phyloP scores from a whole-genome alignment of 2,113 vertebrate species.

The Neolamprologus sp. region DNA sequence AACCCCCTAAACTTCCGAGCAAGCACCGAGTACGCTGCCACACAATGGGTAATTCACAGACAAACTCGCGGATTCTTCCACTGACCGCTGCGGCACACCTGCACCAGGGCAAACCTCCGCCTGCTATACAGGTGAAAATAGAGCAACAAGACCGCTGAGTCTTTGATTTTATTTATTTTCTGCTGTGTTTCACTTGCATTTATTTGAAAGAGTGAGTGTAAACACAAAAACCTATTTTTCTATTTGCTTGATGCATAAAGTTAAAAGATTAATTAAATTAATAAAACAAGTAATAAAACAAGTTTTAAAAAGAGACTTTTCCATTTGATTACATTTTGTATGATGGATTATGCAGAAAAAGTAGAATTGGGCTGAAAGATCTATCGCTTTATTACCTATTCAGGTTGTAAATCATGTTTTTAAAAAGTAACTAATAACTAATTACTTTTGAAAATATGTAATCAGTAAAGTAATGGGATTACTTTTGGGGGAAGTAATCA shows the following conservation, averaged over 20 bases:
- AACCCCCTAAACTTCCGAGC: too few relatives aligned
- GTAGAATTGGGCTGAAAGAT: background rate
- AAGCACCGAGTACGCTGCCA: too few relatives aligned
- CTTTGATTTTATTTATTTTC: background rate
- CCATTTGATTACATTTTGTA: background rate
- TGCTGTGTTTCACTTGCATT: background rate
- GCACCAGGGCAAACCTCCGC: too few relatives aligned
- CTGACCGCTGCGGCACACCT: too few relatives aligned
- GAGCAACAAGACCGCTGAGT: background rate
- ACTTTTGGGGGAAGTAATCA: background rate
- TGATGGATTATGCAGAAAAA: background rate
- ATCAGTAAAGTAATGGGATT: background rate
- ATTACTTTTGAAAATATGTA: background rate
- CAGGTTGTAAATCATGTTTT: background rate
- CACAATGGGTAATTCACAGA: too few relatives aligned
- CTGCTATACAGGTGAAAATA: background rate
- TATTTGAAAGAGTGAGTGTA: background rate
- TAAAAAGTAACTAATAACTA: background rate
- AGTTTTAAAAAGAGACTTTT: background rate
- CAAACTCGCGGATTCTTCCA: too few relatives aligned
- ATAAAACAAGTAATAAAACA: background rate
- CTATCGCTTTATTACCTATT: rapidly evolving
- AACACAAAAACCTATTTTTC: background rate
- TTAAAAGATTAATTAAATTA: background rate
- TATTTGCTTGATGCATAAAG: background rate